These are phyloP conservation scores for Hydraecia micacea DNA, from an alignment of 2,888 invertebrate species.

Conservation along the genomic window DNA sequence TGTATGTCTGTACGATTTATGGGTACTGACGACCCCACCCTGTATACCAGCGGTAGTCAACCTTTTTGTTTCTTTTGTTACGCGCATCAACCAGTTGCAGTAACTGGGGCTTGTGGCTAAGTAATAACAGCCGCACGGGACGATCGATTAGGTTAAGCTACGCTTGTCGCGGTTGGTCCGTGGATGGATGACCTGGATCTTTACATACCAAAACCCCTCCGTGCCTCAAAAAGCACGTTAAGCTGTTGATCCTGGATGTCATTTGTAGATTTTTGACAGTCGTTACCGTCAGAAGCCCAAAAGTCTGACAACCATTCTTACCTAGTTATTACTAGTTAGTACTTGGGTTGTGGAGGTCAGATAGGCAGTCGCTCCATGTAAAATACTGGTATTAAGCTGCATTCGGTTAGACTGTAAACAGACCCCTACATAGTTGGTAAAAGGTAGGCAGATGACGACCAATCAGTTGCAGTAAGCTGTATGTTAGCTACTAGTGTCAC, in stretches of 20 bases:
- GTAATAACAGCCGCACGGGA: not conserved
- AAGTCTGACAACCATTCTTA: not conserved
- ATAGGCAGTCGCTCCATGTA: not conserved
- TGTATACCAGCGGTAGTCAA: constrained; percentile 52
- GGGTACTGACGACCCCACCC: constrained; percentile 66
- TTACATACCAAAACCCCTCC: not conserved
- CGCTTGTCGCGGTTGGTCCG: not conserved
- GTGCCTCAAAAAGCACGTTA: not conserved
- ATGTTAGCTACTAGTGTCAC: not conserved
- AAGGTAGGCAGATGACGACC: no score
- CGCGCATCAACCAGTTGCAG: not conserved
- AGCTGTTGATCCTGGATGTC: not conserved
- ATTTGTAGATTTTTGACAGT: not conserved
- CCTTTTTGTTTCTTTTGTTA: constrained; percentile 35
- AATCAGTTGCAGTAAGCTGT: not conserved
- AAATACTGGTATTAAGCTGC: no score
- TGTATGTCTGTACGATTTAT: constrained; percentile 76
- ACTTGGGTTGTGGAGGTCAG: not conserved
- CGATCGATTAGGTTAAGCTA: not conserved
- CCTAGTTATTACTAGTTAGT: not conserved
- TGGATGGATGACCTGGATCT: not conserved
- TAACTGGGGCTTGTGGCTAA: not conserved
- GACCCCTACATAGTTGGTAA: no score
- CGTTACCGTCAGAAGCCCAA: no score
- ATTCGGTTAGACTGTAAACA: no score